These are phyloP conservation scores for Caenorhabditis sp. DNA, from an alignment of 2,888 invertebrate genomes.

Conservation along the genomic window DNA sequence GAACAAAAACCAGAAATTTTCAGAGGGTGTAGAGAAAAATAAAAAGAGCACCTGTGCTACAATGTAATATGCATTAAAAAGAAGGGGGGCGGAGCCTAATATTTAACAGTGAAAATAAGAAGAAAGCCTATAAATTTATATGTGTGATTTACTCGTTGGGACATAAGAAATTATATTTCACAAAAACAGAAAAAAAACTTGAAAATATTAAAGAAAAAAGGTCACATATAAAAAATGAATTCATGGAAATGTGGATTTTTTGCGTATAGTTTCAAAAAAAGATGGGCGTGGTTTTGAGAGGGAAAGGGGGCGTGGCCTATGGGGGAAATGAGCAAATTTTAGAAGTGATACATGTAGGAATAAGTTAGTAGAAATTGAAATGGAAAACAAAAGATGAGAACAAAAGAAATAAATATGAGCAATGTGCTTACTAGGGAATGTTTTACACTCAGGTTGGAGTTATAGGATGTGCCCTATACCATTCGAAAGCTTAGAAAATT, in stretches of 20 bases:
- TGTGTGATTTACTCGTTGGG: slow-evolving; percentile 1
- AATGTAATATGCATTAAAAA: not conserved
- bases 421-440: no score
- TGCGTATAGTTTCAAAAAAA: slow-evolving; percentile 3
- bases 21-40: not conserved
- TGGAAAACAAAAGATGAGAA: not conserved
- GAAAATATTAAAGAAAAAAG: not conserved
- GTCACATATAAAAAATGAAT: not conserved
- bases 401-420: not conserved
- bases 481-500: not conserved
- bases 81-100: not conserved
- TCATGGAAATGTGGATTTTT: slow-evolving; percentile 12
- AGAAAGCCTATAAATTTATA: not conserved
- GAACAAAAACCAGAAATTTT: not conserved
- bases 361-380: slow-evolving; percentile 34
- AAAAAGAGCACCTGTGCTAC: not conserved
- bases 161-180: slow-evolving; percentile 58
- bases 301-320: slow-evolving; percentile 7
- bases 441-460: no score
- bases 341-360: slow-evolving; percentile 15
- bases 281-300: not conserved
- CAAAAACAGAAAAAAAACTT: slow-evolving; percentile 14
- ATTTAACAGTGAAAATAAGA: not conserved
- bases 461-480: no score
- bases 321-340: slow-evolving; percentile 39